A percentile compares a stretch with the other conserved stretches of the same genome.
Evolutionary conservation across 2,797 vertebrate genomes (phyloP).

Genomic region (Fundulus diaphanus): DNA sequence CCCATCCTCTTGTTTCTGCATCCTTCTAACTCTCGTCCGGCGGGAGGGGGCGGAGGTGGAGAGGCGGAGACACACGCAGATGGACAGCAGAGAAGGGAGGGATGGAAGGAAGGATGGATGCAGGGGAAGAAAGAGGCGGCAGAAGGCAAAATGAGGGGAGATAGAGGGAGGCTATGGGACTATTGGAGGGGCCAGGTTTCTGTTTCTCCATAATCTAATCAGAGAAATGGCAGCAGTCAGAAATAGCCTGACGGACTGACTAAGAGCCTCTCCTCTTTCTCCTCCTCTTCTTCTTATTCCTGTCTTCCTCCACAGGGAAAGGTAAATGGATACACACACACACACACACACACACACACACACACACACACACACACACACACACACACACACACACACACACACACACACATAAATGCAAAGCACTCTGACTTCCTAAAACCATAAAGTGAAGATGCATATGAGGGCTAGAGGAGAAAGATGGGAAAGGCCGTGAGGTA

Average conservation of each 20-base stretch:
- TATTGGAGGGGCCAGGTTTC: conserved; percentile 79
- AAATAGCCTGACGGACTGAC: conserved; percentile 83
- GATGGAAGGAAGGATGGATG: conserved; percentile 11
- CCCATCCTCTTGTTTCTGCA: background rate
- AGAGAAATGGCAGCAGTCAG: conserved; percentile 84
- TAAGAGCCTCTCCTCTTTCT: conserved; percentile 79
- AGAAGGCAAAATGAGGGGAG: conserved; percentile 50
- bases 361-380: too few relatives aligned
- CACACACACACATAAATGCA: conserved; percentile 31
- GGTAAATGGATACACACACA: conserved; percentile 71
- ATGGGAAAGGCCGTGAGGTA: conserved; percentile 67
- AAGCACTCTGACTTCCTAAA: conserved; percentile 61
- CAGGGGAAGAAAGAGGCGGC: conserved; percentile 14
- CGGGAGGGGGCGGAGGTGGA: conserved; percentile 18
- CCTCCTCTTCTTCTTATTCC: conserved; percentile 71
- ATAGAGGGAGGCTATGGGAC: conserved; percentile 69
- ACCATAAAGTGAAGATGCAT: conserved; percentile 70
- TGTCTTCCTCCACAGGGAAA: conserved; percentile 71
- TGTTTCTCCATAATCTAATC: conserved; percentile 84
- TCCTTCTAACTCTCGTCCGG: conserved; percentile 26
- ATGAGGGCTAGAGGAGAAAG: conserved; percentile 56
- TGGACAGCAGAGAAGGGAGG: conserved; percentile 13
- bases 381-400: conserved; percentile 44
- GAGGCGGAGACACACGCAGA: conserved; percentile 11
- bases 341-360: conserved; percentile 15